Evolutionary conservation across 2,113 vertebrate species (phyloP).

Genomic region (Dendrocopos noguchii): DNA sequence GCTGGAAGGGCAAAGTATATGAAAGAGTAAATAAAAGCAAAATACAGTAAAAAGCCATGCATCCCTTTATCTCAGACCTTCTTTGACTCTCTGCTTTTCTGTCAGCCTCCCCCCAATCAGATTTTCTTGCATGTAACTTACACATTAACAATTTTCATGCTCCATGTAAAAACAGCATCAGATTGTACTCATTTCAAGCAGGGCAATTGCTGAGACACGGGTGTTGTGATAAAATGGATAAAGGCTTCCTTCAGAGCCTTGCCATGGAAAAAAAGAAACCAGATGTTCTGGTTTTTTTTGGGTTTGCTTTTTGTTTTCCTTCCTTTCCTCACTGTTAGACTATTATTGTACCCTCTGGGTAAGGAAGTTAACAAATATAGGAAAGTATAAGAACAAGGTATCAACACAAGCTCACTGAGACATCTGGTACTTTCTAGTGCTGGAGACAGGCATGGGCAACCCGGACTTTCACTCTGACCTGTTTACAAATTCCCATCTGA

Average conservation of each 20-base stretch:
- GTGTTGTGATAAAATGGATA: neutral
- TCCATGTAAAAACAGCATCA: neutral
- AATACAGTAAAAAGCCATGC: neutral
- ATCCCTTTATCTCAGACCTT: neutral
- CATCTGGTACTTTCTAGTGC: neutral
- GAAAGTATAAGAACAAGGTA: neutral
- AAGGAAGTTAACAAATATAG: neutral
- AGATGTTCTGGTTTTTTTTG: neutral
- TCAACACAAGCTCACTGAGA: neutral
- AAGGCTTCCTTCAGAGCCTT: neutral
- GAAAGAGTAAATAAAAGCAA: constrained; percentile 6
- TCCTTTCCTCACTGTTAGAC: neutral
- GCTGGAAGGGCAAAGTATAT: neutral
- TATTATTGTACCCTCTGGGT: neutral
- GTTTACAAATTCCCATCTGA: neutral
- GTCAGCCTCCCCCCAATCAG: neutral
- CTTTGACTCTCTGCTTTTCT: neutral
- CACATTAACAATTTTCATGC: neutral
- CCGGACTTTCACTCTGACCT: neutral
- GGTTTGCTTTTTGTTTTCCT: neutral
- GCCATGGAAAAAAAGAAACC: neutral
- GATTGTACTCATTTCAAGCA: neutral
- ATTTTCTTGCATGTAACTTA: neutral
- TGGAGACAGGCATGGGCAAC: neutral
- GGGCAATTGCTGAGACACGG: neutral